Conservation (phyloP, 1,140 invertebrate species). For the Cotesia chilonis region DNA sequence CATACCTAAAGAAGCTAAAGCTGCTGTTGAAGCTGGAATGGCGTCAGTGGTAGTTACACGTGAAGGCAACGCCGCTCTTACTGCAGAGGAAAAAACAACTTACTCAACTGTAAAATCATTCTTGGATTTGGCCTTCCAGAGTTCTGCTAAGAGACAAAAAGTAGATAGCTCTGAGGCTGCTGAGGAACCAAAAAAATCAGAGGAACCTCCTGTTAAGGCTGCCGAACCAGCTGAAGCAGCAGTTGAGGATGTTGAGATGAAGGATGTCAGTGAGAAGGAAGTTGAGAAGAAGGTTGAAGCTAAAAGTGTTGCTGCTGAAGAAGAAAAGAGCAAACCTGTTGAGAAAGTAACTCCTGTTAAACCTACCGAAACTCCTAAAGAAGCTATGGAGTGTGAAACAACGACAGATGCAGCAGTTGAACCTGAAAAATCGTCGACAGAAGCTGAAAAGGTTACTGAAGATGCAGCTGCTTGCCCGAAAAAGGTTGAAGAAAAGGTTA, state of each 20-base stretch:
- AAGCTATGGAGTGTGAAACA: conserved; percentile 19
- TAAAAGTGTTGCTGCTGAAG: conserved; percentile 19
- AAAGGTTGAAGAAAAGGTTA: neutral
- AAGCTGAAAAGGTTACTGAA: conserved; percentile 31
- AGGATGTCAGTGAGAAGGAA: conserved; percentile 42
- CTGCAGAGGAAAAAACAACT: conserved; percentile 68
- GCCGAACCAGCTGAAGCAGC: conserved; percentile 55
- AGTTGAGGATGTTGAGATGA: conserved; percentile 51
- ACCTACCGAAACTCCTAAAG: neutral
- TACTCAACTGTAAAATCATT: conserved; percentile 72
- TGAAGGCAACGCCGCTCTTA: conserved; percentile 78
- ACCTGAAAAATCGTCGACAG: conserved; percentile 24
- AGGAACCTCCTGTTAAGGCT: conserved; percentile 25
- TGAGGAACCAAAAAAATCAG: conserved; percentile 41
- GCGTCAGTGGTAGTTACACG: conserved; percentile 74
- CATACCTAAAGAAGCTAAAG: conserved; percentile 81
- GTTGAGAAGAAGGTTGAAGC: conserved; percentile 35
- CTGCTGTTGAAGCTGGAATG: conserved; percentile 79
- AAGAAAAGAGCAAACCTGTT: conserved; percentile 14
- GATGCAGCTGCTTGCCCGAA: no score
- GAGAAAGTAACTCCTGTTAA: neutral
- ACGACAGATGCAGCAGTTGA: neutral
- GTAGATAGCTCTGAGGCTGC: conserved; percentile 46
- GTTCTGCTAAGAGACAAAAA: conserved; percentile 57
- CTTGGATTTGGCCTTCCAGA: conserved; percentile 62